Evolutionary conservation across 2,797 vertebrate species (phyloP), one percentile per base, ranked within the genome.

Genomic region (Lithobates sylvaticus): DNA sequence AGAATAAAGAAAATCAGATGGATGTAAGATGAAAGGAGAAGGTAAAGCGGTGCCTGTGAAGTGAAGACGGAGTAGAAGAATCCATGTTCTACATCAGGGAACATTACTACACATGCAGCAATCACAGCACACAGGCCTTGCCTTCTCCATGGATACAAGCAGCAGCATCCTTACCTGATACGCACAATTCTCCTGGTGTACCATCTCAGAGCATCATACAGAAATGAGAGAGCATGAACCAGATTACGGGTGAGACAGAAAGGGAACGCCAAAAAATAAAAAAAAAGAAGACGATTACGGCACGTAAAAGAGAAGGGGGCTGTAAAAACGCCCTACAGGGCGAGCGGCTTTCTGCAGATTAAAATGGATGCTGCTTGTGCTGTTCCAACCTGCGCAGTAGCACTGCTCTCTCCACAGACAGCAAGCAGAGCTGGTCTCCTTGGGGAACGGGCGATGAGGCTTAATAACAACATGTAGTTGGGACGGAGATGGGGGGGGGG

Each of bases 161-260:
- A 84, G 81, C 84, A 85, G 73, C 26, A 61, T 58, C 39, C 92
- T 88, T 96, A 98, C 98, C 98, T 98, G 96, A 91, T 99, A 97
- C 81, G 96, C 94, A 92, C 96, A 97, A 94, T 95, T 98, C 88
- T 98, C 98, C 96, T 99, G 97, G 92, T 98, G 97, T 83, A 98
- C 98, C 98, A 98, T 97, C 95, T 98, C 96, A 96, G 94, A 92
- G 96, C 95, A 97, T 98, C 96, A 95, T 97, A 96, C 90, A 95
- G 92, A 91, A 89, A 87, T 88, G 90, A 72, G 89, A 88, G 84
- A 89, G 89, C 84, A 88, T 85, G 88, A 47, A 89, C 87, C 39
- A 83, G 79, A 76, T 75, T 88, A 84, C 68, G 85, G 84, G 81
- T 47, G 88, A 88, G 88, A 84, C 86, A 78, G 79, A 73, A 76